A percentile compares a stretch with the other conserved stretches of the same genome.
Conservation (phyloP, 2,113 vertebrate species). For the Tyrannus savana region DNA sequence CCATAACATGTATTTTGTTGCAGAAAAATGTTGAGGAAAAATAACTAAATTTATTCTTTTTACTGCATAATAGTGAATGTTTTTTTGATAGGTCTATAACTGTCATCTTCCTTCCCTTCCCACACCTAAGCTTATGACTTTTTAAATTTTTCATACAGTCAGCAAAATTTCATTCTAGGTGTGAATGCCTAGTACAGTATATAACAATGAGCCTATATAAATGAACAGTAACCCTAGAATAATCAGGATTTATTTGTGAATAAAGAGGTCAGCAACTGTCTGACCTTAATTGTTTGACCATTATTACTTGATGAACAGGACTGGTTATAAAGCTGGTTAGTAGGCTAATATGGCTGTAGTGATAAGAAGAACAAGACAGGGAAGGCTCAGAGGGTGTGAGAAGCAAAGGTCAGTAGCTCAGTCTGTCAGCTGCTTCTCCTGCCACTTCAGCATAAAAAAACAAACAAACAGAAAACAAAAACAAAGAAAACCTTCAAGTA, state of each 20-base stretch:
- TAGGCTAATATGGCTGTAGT: neutral
- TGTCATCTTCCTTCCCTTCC: neutral
- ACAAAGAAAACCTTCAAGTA: neutral
- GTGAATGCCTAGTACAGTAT: neutral
- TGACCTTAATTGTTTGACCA: neutral
- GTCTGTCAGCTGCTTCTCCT: neutral
- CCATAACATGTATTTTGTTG: neutral
- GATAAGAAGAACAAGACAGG: neutral
- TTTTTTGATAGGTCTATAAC: neutral
- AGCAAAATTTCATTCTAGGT: neutral
- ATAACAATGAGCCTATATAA: neutral
- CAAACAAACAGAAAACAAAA: neutral
- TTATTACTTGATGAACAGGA: neutral
- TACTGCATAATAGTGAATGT: neutral
- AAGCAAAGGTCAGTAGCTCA: neutral
- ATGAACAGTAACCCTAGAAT: neutral
- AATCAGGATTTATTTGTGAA: neutral
- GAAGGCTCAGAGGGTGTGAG: neutral
- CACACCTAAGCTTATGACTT: neutral
- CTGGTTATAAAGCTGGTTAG: neutral
- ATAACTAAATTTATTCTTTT: neutral
- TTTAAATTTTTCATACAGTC: neutral
- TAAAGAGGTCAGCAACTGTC: neutral
- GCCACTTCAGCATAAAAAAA: neutral
- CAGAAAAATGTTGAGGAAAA: neutral